Evolutionary conservation across 92 coral and sea anemone genomes (phyloP), one percentile per base, ranked within the genome.

Genomic region (Blastomussa wellsi): DNA sequence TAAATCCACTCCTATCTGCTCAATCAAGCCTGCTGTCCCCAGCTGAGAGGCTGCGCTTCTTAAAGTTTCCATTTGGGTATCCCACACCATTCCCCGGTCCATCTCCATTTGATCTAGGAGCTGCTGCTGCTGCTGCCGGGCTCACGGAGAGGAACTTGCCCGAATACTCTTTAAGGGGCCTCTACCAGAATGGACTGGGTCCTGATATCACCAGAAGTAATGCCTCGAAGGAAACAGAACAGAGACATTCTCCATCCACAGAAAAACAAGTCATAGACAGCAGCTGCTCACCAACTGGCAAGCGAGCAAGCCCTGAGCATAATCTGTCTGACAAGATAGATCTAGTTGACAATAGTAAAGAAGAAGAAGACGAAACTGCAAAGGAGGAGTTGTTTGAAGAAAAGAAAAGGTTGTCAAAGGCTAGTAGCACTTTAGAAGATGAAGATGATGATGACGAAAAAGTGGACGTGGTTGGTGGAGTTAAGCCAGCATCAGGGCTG

Each of bases 41-140:
- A 33, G 93, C 94, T 15, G 98, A 94, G 41, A 89, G 98, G 77
- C 89, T 94, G 92, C 95, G 94, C 69, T 90, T 81, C 52, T 83
- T 92, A 32, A 94, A 94, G 86, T 90, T 90, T 68, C 95, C 93
- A 70, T 90, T 94, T 82, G 90, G 87, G 32, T 94, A 85, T 67
- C 81, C 75, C 4, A 82, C 86, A 59, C 95, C 93, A 14, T 92
- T 85, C 42, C 88, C 98, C 38, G 86, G 91, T 62, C 91, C 88
- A 19, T 44, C 88, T 16, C 95, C 95, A n/a, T 94, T 90, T 64
- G 98, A 92, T 48, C 72, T 94, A 42, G 90, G 89, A 49, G 60
- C 79, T 14, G 74, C 74, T 22, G 69, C 79, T 75, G 82, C 80
- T 31, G 48, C 90, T 31, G 62, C 93, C 0, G 93, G 95, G 38